Evolutionary conservation across 2,888 invertebrate genomes (phyloP).

Genomic region (Diogma glabrata): DNA sequence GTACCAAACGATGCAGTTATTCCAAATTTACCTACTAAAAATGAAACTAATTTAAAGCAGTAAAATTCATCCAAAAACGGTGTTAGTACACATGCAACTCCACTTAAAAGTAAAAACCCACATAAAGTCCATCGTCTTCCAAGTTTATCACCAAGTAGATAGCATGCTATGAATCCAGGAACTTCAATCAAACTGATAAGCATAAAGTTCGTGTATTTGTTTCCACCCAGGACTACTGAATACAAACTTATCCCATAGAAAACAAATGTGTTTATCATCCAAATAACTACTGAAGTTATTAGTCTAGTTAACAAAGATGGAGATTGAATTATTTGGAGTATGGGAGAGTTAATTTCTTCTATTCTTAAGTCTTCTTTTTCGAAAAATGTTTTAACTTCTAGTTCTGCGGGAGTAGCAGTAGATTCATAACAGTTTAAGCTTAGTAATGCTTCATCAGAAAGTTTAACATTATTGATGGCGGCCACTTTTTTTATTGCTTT

Average conservation of each 20-base stretch:
- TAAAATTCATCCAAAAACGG: slow-evolving; percentile 25
- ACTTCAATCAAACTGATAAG: slow-evolving; percentile 46
- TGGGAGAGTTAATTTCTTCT: not conserved
- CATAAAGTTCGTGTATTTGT: slow-evolving; percentile 66
- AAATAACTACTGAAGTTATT: slow-evolving; percentile 60
- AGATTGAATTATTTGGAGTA: slow-evolving; percentile 15
- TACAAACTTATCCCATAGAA: slow-evolving; percentile 72
- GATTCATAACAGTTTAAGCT: no score
- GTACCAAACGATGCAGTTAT: slow-evolving; percentile 55
- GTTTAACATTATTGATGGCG: slow-evolving; percentile 39
- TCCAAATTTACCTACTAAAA: slow-evolving; percentile 51
- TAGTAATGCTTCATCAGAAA: slow-evolving; percentile 19
- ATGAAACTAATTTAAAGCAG: slow-evolving; percentile 27
- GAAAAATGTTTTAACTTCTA: no score
- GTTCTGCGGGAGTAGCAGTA: no score
- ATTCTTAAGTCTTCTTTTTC: not conserved
- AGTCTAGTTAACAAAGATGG: slow-evolving; percentile 29
- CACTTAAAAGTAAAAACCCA: slow-evolving; percentile 45
- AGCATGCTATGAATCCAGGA: slow-evolving; percentile 56
- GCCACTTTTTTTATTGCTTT: slow-evolving; percentile 45
- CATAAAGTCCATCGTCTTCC: slow-evolving; percentile 50
- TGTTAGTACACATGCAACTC: slow-evolving; percentile 26
- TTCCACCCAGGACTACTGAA: slow-evolving; percentile 58
- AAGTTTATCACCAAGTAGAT: slow-evolving; percentile 49
- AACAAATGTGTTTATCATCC: slow-evolving; percentile 66